phyloP scores from a whole-genome alignment of 1,140 invertebrate species.

The Colletes latitarsis region DNA sequence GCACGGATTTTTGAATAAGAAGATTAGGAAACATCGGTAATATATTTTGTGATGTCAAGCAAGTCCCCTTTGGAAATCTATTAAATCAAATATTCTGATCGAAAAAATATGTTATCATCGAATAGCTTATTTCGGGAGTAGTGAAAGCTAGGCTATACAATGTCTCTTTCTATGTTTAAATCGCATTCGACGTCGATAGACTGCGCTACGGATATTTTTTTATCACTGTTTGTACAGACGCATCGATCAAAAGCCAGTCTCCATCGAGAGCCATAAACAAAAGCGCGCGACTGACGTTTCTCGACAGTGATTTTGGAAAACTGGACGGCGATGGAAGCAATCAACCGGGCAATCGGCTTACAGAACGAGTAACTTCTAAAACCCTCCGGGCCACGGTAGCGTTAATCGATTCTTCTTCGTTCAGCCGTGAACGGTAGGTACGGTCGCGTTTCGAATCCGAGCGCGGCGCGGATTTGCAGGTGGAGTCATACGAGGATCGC shows the following conservation, averaged over 20 bases:
- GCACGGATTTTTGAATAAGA: too few relatives aligned
- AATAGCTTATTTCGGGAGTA: too few relatives aligned
- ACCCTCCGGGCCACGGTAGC: conserved; percentile 17
- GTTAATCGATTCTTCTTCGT: conserved; percentile 58
- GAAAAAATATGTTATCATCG: too few relatives aligned
- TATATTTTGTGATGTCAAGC: too few relatives aligned
- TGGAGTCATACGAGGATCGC: conserved; percentile 64
- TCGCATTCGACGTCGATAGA: too few relatives aligned
- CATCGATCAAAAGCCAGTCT: conserved; percentile 27
- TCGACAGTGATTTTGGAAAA: neutral
- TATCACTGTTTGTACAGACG: conserved; percentile 13
- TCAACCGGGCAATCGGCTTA: conserved; percentile 34
- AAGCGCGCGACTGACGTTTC: neutral
- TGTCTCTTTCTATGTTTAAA: too few relatives aligned
- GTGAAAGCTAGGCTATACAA: too few relatives aligned
- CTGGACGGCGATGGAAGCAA: neutral
- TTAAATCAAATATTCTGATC: too few relatives aligned
- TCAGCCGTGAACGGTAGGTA: conserved; percentile 60
- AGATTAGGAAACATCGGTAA: too few relatives aligned
- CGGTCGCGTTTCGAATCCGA: conserved; percentile 63
- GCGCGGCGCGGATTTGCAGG: conserved; percentile 63
- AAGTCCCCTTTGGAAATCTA: too few relatives aligned
- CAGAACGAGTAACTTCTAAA: conserved; percentile 28
- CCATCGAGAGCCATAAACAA: neutral
- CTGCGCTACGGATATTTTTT: too few relatives aligned